Evolutionary conservation across 2,888 invertebrate species (phyloP).

Genomic region (Leptinotarsa juncta): DNA sequence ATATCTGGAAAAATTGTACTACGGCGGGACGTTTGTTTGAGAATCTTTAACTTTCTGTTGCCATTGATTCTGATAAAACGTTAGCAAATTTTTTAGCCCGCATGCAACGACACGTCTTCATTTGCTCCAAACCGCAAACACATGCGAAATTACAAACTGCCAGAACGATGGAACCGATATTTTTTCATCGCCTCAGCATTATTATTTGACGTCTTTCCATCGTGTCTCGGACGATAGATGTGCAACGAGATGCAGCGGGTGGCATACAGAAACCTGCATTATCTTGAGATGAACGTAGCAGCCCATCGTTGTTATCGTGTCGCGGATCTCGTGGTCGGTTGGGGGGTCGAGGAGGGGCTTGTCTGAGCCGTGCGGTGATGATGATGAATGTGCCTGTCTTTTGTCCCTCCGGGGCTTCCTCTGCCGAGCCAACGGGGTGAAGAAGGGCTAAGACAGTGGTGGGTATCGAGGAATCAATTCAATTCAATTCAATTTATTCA

Average conservation of each 20-base stretch:
- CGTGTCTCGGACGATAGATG: slow-evolving; percentile 18
- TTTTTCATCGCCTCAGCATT: not conserved
- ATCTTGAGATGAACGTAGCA: slow-evolving; percentile 52
- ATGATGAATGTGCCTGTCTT: slow-evolving; percentile 62
- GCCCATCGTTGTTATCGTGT: slow-evolving; percentile 56
- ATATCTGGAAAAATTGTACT: too few relatives aligned
- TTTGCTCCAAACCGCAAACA: not conserved
- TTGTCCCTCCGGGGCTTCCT: slow-evolving; percentile 49
- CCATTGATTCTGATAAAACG: too few relatives aligned
- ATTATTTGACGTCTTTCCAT: slow-evolving; percentile 13
- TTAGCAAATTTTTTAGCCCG: too few relatives aligned
- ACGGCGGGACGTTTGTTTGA: too few relatives aligned
- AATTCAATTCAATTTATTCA: too few relatives aligned
- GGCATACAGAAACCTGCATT: slow-evolving; percentile 49
- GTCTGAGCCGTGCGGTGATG: slow-evolving; percentile 59
- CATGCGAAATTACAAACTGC: not conserved
- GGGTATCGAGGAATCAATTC: not conserved
- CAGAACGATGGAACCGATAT: not conserved
- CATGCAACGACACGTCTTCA: not conserved
- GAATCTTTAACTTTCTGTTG: too few relatives aligned
- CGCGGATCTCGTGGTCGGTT: slow-evolving; percentile 50
- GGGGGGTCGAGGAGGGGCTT: slow-evolving; percentile 45
- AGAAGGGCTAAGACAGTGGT: slow-evolving; percentile 21
- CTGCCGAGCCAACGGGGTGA: slow-evolving; percentile 30
- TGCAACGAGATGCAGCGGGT: slow-evolving; percentile 43